Base-by-base conservation (phyloP, 2,113 vertebrate species). In the Zosterops borbonicus region DNA sequence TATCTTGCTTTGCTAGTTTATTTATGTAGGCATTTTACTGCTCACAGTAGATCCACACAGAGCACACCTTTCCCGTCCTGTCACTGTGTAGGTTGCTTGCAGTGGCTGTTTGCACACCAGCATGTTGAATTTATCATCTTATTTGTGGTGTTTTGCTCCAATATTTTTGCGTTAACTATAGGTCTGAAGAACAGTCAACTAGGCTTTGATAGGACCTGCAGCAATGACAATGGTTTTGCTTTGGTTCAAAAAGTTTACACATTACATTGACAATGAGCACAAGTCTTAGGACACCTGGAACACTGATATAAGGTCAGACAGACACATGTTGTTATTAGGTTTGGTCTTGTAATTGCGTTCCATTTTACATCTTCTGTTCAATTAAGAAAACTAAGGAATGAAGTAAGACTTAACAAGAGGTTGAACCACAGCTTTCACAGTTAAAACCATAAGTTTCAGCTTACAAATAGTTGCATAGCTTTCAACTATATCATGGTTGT, bases 1-100 rank as follows among this genome's bases (percentile, higher is more conserved):
- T 64, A 58, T 59, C 73, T 62, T 79, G 41, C 16, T 79, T 75
- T 79, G 23, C n/a, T 84, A 41, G 5, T 87, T 83, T 91, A n/a
- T 91, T 68, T 78, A 12, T 77, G 56, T 55, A 76, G 83, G 31
- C 65, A 24, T 87, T 84, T 89, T 85, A 58, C 62, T 65, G 53
- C 5, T 64, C n/a, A 59, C 58, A 46, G 69, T 42, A 77, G 60
- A 81, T 81, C 42, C 55, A 59, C 39, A 9, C 0, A 70, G 44
- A 87, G 74, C 44, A 27, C 58, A 46, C 14, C 75, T 93, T 89
- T 44, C 52, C 27, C 50, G n/a, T 62, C 39, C 7, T 53, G 6
- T 79, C 59, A 25, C 59, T 50, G 31, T 0, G 1, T n/a, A 47
- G 52, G 42, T 77, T 85, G 37, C 35, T 76, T 77, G 37, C 35